Evolutionary conservation across 2,797 vertebrate genomes (phyloP).

Genomic region (Crocidura indochinensis): DNA sequence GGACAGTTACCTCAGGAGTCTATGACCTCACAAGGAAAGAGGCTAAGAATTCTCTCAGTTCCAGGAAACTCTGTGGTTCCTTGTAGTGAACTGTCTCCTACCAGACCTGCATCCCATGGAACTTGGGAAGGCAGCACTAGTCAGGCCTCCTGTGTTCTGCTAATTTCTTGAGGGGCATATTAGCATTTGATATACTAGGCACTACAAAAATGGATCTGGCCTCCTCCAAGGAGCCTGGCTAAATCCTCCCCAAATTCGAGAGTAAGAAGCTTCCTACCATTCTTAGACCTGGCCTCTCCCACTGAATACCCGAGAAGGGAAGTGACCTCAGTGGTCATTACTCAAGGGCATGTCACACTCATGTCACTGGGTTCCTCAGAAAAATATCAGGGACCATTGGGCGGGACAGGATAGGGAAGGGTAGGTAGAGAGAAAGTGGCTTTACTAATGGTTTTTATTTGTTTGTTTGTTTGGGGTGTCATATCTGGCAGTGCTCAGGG

Average conservation of each 20-base stretch:
- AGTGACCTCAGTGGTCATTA: constrained; percentile 26
- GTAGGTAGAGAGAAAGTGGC: neutral
- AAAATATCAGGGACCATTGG: constrained; percentile 30
- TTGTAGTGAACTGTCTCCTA: neutral
- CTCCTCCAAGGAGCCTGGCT: constrained; percentile 51
- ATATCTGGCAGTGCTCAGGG: too few species aligned
- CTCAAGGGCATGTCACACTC: constrained; percentile 1
- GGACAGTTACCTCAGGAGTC: neutral
- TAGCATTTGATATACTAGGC: constrained; percentile 59
- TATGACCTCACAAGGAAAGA: neutral
- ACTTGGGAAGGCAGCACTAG: neutral
- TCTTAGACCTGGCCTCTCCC: constrained; percentile 10
- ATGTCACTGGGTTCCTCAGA: constrained; percentile 40
- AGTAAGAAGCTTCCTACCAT: neutral
- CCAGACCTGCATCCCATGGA: neutral
- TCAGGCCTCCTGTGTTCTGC: neutral
- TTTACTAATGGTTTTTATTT: too few species aligned
- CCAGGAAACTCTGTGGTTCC: neutral
- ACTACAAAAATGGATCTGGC: constrained; percentile 32
- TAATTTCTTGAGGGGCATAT: constrained; percentile 46
- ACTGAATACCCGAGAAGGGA: constrained; percentile 22
- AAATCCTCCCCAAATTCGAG: constrained; percentile 48
- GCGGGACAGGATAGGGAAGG: neutral
- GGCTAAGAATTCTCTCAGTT: neutral
- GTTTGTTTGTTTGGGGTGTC: too few species aligned